phyloP scores from a whole-genome alignment of 2,113 vertebrate species.

The Baryphthengus martii region DNA sequence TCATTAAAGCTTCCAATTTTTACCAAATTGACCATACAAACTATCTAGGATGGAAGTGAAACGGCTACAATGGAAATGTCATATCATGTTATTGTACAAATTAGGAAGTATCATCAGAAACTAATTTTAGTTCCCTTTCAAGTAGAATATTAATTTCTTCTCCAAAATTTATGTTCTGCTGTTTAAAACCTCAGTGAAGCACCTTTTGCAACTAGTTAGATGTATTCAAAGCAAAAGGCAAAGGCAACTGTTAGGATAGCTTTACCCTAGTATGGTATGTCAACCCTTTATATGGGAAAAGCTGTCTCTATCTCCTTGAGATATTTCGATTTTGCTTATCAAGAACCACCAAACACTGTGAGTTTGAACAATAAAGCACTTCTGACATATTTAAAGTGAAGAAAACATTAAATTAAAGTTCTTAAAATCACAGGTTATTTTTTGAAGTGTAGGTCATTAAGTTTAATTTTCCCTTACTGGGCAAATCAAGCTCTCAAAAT shows the following conservation, averaged over 20 bases:
- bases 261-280: background rate
- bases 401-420: background rate
- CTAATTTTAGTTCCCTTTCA: background rate
- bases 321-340: background rate
- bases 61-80: background rate
- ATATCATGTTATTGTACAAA: background rate
- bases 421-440: background rate
- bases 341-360: background rate
- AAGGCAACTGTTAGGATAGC: background rate
- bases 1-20: background rate
- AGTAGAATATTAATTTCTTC: background rate
- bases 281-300: background rate
- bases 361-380: background rate
- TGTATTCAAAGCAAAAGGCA: background rate
- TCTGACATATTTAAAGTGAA: background rate
- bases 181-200: background rate
- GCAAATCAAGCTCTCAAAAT: background rate
- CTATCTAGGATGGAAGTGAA: background rate
- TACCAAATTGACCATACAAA: background rate
- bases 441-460: background rate
- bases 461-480: background rate
- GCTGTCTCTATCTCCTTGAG: background rate
- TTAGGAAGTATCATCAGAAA: background rate
- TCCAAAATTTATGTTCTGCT: background rate
- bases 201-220: background rate